Base-by-base conservation (phyloP, 2,888 invertebrate species). In the Oxytorus armatus region DNA sequence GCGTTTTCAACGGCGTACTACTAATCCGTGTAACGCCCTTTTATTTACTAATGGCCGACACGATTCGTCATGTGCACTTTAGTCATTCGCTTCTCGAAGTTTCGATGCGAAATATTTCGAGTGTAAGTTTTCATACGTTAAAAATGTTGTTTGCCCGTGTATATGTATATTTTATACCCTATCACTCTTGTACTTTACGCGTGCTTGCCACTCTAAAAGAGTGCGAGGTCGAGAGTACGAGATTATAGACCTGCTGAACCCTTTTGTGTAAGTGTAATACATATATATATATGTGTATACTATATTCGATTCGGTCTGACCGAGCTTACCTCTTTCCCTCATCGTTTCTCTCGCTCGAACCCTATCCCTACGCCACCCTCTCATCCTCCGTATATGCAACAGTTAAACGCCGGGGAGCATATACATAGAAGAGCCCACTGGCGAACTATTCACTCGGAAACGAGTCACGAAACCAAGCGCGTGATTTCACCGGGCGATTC, bases 351-450 rank as follows among this genome's bases (percentile, higher is more conserved):
- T 33, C 69, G 49, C 49, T 65, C 44, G 47, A 74, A 59, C 72
- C 76, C 73, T 77, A 10, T 76, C 59, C 66, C 61, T 23, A 23
- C 51, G 42, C 36, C 69, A 57, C 55, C 65, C 85, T 83, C 82
- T 53, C 81, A 57, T 81, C 79, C 78, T 75, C 74, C 79, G 81
- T 82, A 85, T 83, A 14, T 55, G 87, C 86, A 87, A 88, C 87
- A 85, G 87, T 85, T 83, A 79, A 86, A 83, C 83, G 76, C 68
- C 74, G 65, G 79, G 33, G 65, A 23, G 57, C 18, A 29, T 29
- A 33, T 39, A 18, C 33, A 33, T 39, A 72, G 76, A 78, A 65
- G 82, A 83, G 85, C 82, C 81, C 68, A 61, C 55, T 47, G 75
- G 76, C 79, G 80, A 77, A 76, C 75, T 80, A 82, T 84, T 84